Evolutionary conservation across 2,888 invertebrate species (phyloP), one percentile per base, ranked within the genome.

Genomic region (Helicoverpa assulta): DNA sequence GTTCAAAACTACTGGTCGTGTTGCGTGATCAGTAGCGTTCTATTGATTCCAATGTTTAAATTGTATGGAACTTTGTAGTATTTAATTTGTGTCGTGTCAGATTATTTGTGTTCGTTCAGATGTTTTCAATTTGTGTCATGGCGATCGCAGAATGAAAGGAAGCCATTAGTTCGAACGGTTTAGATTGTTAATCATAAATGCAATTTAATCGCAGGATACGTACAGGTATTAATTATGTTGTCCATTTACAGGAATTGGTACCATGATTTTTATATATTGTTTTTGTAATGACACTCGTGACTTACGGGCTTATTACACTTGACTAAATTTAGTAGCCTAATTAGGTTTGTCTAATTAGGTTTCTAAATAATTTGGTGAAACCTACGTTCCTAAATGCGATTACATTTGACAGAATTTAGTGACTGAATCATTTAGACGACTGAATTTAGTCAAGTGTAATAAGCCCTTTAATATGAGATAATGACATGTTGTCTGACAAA

Each of bases 11-110:
- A 16, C 52, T 14, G 21, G 37, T 33, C 43, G 55, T 56, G 21
- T 76, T 65, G 81, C 73, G 73, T 80, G 78, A 61, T 72, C 57
- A 2, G n/a, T 2, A 29, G 66, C 69, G 16, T 70, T 76, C n/a
- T 47, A 67, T 14, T 40, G 47, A 29, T 54, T 3, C 16, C 43
- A 16, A 58, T 21, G 50, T 53, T 69, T 64, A 53, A 66, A 37
- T 57, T 59, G 29, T 70, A 19, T 19, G 18, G n/a, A 37, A 53
- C 47, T 65, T 70, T 51, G 21, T 60, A 26, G 54, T 62, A 65
- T 73, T 78, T 52, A 73, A 54, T 73, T 62, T 21, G 40, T 50
- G 72, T 66, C 43, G 58, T 53, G 73, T 54, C 21, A 33, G 19
- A 47, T 66, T 59, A 47, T 37, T 60, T 54, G 18, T 47, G 47